A percentile compares a stretch with the other conserved stretches of the same genome.
Evolutionary conservation across 2,888 invertebrate species (phyloP).

Genomic region (Anthrax anthrax): DNA sequence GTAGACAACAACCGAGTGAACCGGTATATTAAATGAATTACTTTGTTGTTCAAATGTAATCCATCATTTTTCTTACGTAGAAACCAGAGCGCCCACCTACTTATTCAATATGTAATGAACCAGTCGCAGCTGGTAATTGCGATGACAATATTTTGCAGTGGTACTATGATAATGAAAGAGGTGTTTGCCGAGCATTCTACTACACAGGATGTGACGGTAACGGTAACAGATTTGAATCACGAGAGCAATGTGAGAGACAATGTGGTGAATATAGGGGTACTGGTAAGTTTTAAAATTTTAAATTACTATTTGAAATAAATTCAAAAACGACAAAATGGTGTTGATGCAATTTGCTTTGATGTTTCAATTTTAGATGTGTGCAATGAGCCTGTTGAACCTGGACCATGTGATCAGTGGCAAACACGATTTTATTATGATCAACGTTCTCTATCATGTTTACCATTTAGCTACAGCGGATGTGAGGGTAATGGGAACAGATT

Average conservation of each 20-base stretch:
- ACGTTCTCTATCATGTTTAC: constrained; percentile 43
- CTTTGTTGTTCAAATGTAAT: not conserved
- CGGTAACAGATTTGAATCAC: constrained; percentile 55
- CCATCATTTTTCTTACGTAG: not conserved
- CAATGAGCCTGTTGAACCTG: constrained; percentile 46
- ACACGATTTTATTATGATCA: constrained; percentile 55
- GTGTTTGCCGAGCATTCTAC: constrained; percentile 48
- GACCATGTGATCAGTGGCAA: constrained; percentile 50
- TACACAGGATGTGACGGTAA: constrained; percentile 63
- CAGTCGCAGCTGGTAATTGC: constrained; percentile 54
- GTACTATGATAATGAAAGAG: constrained; percentile 50
- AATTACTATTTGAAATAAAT: too few species aligned
- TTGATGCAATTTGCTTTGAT: too few species aligned
- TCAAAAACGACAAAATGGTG: too few species aligned
- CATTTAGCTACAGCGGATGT: constrained; percentile 71
- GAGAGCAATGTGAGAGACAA: constrained; percentile 61
- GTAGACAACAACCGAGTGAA: constrained; percentile 22
- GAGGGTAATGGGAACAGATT: constrained; percentile 75
- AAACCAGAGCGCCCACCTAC: not conserved
- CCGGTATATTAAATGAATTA: not conserved
- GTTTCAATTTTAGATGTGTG: constrained; percentile 49
- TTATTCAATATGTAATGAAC: constrained; percentile 29
- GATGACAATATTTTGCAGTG: constrained; percentile 48
- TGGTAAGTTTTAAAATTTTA: constrained; percentile 37
- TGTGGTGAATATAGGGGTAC: constrained; percentile 58